Evolutionary conservation across 2,113 vertebrate genomes (phyloP).

Genomic region (Tichodroma muraria): DNA sequence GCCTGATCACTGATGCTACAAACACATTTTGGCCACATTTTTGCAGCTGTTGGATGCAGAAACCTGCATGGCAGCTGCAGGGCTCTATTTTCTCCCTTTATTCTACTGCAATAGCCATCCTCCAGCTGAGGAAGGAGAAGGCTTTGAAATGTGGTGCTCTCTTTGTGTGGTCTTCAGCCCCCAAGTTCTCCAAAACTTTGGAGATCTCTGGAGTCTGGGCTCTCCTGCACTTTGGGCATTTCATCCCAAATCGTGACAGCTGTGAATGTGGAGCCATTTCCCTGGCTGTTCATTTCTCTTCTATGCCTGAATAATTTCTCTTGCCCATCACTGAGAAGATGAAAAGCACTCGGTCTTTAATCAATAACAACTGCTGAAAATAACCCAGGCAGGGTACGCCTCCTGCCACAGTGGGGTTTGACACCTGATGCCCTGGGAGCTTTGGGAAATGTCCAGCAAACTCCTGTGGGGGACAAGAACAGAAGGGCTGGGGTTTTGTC

Average conservation of each 20-base stretch:
- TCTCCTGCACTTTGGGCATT: neutral
- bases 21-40: neutral
- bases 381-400: neutral
- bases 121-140: neutral
- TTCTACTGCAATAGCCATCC: neutral
- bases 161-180: neutral
- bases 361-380: neutral
- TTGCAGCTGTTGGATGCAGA: neutral
- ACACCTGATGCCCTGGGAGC: neutral
- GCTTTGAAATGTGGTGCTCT: neutral
- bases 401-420: neutral
- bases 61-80: neutral
- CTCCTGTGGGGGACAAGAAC: neutral
- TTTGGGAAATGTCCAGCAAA: neutral
- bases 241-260: neutral
- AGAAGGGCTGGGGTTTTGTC: neutral
- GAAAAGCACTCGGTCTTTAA: neutral
- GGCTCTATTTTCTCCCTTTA: neutral
- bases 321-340: neutral
- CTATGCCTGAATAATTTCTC: neutral
- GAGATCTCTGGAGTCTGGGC: neutral
- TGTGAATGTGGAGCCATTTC: fast-evolving
- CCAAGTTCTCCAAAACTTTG: neutral
- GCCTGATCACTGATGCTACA: neutral
- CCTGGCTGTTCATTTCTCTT: neutral